Conservation (phyloP, 2,888 invertebrate genomes). For the Amphimallon solstitiale region DNA sequence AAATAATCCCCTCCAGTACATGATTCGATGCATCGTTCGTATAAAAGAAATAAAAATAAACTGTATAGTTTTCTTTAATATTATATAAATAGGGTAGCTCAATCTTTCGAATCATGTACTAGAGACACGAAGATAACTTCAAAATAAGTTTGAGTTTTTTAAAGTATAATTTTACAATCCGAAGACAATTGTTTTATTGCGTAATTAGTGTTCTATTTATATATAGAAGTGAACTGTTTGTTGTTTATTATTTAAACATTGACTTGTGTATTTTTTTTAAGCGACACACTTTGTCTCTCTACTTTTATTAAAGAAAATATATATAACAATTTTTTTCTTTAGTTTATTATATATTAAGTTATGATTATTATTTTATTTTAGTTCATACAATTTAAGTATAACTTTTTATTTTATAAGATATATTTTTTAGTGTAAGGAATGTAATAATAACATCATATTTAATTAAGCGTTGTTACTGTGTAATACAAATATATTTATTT, state of each 20-base stretch:
- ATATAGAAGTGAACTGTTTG: constrained; percentile 38
- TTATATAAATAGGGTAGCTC: constrained; percentile 31
- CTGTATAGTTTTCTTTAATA: constrained; percentile 31
- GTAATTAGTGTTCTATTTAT: constrained; percentile 37
- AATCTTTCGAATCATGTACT: constrained; percentile 22
- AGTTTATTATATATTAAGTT: constrained; percentile 49
- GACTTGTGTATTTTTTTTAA: constrained; percentile 33
- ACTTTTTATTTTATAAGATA: constrained; percentile 57
- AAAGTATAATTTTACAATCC: constrained; percentile 26
- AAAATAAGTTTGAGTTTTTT: constrained; percentile 23
- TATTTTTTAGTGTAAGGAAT: constrained; percentile 56
- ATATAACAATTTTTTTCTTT: constrained; percentile 32
- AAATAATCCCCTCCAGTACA: constrained; percentile 6
- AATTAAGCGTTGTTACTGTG: not conserved
- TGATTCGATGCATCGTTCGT: constrained; percentile 10
- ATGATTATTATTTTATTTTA: constrained; percentile 55
- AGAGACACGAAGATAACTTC: constrained; percentile 1
- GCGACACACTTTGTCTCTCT: constrained; percentile 33
- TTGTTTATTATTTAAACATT: constrained; percentile 36
- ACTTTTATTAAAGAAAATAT: constrained; percentile 40
- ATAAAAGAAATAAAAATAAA: constrained; percentile 15
- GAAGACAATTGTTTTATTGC: constrained; percentile 33
- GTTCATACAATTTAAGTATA: constrained; percentile 57
- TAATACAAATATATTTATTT: constrained; percentile 22
- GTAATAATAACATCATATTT: constrained; percentile 53